Percentiles rank a stretch among this genome's conserved stretches.
Evolutionary conservation across 2,888 invertebrate species (phyloP).

Genomic region (Ephialtes manifestator): DNA sequence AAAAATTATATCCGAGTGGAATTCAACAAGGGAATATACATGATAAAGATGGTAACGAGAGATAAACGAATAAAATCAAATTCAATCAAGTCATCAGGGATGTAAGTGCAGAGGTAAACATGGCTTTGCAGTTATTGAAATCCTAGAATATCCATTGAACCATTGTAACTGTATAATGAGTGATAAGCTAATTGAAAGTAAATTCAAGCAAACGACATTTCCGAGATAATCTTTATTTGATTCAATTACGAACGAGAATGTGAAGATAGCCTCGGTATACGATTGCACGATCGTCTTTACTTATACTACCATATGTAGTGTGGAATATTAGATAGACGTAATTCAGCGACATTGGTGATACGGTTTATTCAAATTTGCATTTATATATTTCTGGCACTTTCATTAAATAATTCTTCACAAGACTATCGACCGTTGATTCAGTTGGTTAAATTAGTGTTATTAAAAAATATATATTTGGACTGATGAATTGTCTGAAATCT

Average conservation of each 20-base stretch:
- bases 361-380: not conserved
- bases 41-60: not conserved
- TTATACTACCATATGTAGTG: not conserved
- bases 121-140: not conserved
- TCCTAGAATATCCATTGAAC: not conserved
- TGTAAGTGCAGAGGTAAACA: not conserved
- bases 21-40: not conserved
- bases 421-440: too few relatives aligned
- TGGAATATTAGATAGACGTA: constrained; percentile 1
- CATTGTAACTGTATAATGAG: not conserved
- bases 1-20: not conserved
- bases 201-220: not conserved
- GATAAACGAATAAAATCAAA: not conserved
- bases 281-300: not conserved
- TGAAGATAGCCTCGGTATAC: not conserved
- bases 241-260: not conserved
- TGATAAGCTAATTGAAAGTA: not conserved
- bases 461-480: too few relatives aligned
- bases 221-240: not conserved
- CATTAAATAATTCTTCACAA: too few relatives aligned
- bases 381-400: not conserved
- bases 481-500: too few relatives aligned
- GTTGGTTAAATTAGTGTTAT: too few relatives aligned
- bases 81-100: not conserved
- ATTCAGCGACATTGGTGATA: not conserved